Conservation (phyloP, 2,888 invertebrate genomes). For the Thera obeliscata region DNA sequence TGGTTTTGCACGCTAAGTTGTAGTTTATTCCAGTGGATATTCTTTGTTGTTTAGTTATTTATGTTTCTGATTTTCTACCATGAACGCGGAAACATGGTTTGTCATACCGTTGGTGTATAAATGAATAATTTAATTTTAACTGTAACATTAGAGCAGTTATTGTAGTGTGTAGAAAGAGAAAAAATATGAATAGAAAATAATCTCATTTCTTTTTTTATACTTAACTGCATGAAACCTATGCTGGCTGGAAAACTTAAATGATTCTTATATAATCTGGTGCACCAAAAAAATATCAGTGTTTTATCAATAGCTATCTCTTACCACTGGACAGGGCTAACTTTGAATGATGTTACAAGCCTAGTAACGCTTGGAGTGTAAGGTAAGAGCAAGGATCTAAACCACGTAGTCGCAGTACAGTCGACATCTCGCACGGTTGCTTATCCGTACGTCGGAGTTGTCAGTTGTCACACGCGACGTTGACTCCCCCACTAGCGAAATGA, state of each 20-base stretch:
- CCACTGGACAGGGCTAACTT: no score
- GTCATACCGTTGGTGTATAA: neutral
- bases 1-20: conserved; percentile 15
- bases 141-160: no score
- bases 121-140: neutral
- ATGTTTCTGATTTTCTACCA: neutral
- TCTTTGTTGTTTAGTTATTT: neutral
- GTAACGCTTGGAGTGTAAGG: no score
- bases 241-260: no score
- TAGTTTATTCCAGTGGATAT: neutral
- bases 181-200: no score
- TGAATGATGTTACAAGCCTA: no score
- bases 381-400: conserved; percentile 56
- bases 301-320: no score
- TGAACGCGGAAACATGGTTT: neutral
- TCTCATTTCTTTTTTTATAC: no score
- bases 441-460: conserved; percentile 75
- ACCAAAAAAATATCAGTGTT: no score
- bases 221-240: no score
- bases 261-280: no score
- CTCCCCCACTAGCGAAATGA: conserved; percentile 61
- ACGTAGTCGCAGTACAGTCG: conserved; percentile 42
- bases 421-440: conserved; percentile 65
- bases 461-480: conserved; percentile 72
- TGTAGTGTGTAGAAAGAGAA: no score